A percentile compares a stretch with the other conserved stretches of the same genome.
Evolutionary conservation across 2,797 vertebrate species (phyloP).

Genomic region (Spizella passerina): DNA sequence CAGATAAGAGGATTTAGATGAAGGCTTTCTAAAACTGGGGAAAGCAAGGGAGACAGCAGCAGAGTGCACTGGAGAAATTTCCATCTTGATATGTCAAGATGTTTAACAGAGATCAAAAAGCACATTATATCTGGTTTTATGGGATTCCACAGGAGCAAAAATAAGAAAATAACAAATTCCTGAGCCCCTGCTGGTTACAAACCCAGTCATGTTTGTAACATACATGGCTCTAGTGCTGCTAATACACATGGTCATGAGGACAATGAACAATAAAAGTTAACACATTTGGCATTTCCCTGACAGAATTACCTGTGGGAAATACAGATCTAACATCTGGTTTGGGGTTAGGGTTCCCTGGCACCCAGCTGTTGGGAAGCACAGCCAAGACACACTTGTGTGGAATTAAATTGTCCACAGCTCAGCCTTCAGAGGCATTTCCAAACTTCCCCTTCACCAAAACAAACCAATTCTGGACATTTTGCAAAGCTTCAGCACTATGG

Average conservation of each 20-base stretch:
- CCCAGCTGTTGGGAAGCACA: background rate
- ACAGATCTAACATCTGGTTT: background rate
- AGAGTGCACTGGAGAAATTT: background rate
- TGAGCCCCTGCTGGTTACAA: background rate
- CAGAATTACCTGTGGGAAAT: background rate
- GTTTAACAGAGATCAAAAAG: background rate
- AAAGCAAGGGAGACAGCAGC: background rate
- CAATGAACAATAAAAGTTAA: background rate
- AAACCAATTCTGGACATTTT: background rate
- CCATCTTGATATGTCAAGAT: background rate
- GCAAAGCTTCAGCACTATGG: background rate
- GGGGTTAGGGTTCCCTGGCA: background rate
- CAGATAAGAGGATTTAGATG: background rate
- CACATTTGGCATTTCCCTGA: background rate
- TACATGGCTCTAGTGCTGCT: fast-evolving
- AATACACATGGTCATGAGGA: background rate
- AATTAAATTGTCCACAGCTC: background rate
- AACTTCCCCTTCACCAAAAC: background rate
- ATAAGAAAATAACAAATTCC: background rate
- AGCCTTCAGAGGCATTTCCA: background rate
- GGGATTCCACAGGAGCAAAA: background rate
- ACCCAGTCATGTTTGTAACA: background rate
- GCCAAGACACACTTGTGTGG: background rate
- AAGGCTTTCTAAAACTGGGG: background rate
- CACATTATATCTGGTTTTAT: background rate